A percentile compares a stretch with the other conserved stretches of the same genome.
phyloP scores from a whole-genome alignment of 37 sponge, comb jelly and placozoan species.

The Halisarca cf. caerulea region DNA sequence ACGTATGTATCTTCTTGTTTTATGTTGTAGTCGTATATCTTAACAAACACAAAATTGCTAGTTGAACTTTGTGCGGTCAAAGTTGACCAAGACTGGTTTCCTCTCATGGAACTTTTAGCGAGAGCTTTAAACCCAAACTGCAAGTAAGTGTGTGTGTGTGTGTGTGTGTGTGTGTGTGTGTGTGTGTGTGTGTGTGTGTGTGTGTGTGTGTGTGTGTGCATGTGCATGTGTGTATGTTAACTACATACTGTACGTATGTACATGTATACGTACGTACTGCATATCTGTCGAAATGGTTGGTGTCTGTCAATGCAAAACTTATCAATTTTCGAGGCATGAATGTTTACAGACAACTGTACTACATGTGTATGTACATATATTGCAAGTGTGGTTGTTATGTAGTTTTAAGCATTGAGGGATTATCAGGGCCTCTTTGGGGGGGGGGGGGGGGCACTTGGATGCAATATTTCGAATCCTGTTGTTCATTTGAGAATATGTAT shows the following conservation, averaged over 20 bases:
- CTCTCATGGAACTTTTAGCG: conserved; percentile 77
- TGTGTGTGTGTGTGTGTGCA: conserved; percentile 12
- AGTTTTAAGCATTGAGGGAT: no score
- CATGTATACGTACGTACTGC: not conserved
- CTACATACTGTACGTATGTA: no score
- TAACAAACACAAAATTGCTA: conserved; percentile 69
- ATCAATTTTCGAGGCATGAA: no score
- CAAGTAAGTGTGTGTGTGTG: conserved; percentile 60
- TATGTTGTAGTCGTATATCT: conserved; percentile 74
- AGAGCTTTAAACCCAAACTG: conserved; percentile 71
- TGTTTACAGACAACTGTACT: no score
- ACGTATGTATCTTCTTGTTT: no score
- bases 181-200: conserved; percentile 26
- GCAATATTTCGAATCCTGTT: no score
- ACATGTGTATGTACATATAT: no score
- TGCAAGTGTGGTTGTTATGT: not conserved
- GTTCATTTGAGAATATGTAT: no score
- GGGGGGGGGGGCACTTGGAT: no score
- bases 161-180: conserved; percentile 15
- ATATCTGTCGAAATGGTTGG: no score
- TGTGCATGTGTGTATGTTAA: conserved; percentile 18
- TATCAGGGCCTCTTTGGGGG: no score
- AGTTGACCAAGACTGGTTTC: conserved; percentile 80
- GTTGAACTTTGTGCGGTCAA: conserved; percentile 89
- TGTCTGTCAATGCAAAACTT: no score